Evolutionary conservation across 2,888 invertebrate species (phyloP).

Genomic region (Drosophila antonietae): DNA sequence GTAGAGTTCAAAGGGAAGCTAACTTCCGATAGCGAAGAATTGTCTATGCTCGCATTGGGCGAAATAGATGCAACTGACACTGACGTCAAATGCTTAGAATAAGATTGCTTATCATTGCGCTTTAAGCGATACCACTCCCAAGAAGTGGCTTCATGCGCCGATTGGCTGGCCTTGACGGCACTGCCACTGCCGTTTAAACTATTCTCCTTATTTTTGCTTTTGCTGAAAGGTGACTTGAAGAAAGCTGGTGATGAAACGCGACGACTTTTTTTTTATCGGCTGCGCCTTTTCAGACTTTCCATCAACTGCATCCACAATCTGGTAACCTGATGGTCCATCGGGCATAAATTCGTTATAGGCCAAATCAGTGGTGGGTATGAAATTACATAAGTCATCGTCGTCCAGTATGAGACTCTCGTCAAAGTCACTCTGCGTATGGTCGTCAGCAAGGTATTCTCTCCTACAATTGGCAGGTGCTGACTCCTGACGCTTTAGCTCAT

Average conservation of each 20-base stretch:
- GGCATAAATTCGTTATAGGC: conserved; percentile 85
- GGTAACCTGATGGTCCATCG: conserved; percentile 83
- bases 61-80: conserved; percentile 19
- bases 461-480: conserved; percentile 82
- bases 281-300: conserved; percentile 58
- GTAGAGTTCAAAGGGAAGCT: conserved; percentile 79
- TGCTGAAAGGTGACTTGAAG: conserved; percentile 86
- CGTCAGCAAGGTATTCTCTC: conserved; percentile 31
- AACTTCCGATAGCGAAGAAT: conserved; percentile 81
- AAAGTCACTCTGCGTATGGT: conserved; percentile 67
- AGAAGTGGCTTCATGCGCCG: conserved; percentile 83
- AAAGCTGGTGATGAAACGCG: conserved; percentile 87
- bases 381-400: conserved; percentile 86
- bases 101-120: conserved; percentile 68
- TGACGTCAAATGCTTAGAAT: conserved; percentile 28
- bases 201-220: conserved; percentile 82
- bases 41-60: conserved; percentile 65
- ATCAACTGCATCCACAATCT: conserved; percentile 65
- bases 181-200: conserved; percentile 30
- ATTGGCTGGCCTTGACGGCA: conserved; percentile 60
- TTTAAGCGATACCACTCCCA: conserved; percentile 85
- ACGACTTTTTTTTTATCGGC: conserved; percentile 85
- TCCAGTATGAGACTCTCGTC: conserved; percentile 86
- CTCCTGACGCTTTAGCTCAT: conserved; percentile 84
- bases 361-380: conserved; percentile 85